Conservation (phyloP, 2,888 invertebrate species). For the Rhamnusium bicolor region DNA sequence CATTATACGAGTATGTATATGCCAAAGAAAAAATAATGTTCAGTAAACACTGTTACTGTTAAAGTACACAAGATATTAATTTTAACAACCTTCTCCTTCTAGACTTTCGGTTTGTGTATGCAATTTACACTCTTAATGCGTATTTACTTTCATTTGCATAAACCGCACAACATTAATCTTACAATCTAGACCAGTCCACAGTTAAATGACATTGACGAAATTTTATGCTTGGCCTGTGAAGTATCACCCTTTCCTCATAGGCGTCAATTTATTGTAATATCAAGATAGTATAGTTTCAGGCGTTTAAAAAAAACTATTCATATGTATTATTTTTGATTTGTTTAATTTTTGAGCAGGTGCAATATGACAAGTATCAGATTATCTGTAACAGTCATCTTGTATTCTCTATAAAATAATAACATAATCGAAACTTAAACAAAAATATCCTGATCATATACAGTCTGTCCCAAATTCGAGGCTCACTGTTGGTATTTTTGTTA, state of each 20-base stretch:
- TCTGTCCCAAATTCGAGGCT: no score
- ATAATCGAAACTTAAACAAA: no score
- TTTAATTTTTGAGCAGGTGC: no score
- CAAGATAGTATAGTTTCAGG: background rate
- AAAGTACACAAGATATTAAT: background rate
- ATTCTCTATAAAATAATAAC: no score
- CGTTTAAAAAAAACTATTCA: no score
- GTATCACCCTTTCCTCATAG: background rate
- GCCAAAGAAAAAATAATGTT: background rate
- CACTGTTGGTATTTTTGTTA: no score
- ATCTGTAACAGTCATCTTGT: no score
- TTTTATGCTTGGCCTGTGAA: background rate
- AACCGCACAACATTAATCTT: conserved; percentile 14
- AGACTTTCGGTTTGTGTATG: background rate
- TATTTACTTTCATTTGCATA: conserved; percentile 29
- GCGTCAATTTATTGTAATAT: background rate
- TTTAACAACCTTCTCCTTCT: background rate
- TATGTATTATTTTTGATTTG: no score
- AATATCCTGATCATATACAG: no score
- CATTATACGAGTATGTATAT: background rate
- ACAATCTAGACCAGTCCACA: conserved; percentile 6
- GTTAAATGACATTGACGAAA: background rate
- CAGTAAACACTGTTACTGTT: background rate
- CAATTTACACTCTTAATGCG: background rate
- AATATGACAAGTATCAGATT: no score